Evolutionary conservation across 2,888 invertebrate species (phyloP), one percentile per base, ranked within the genome.

Genomic region (Plemyria rubiginata): DNA sequence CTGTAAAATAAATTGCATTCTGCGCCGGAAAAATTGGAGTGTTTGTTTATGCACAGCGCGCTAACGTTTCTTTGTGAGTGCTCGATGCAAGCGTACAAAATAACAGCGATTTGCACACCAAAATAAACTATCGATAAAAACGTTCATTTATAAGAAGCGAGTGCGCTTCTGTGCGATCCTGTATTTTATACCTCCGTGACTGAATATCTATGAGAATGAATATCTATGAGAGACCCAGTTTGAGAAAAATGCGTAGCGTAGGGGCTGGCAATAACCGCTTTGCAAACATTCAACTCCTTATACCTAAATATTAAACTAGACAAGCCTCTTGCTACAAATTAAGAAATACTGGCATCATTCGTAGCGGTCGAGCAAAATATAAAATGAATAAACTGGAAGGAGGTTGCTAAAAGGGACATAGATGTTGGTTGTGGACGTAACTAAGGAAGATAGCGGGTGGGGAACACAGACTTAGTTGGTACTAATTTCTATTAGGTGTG

Each of bases 361-460:
- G 77, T 75, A 73, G 75, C 69, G 73, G 73, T 69, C 70, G 70
- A 80, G 73, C 75, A 76, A 79, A 84, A 85, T 86, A 83, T 84
- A 83, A 84, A 86, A 83, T 75, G 81, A 77, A 84, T 84, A 84
- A 87, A 85, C 79, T 79, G 77, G 72, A 70, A 75, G 76, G 80
- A 75, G 75, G 80, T 77, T 77, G 78, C 79, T 85, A 80, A 83
- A 84, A 81, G 76, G 79, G 79, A 81, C 80, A 79, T 78, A 74
- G 79, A 82, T 75, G 76, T 75, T 55, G 43, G 38, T n/a, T 28
- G 16, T 40, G 50, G 50, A 54, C 49, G 53, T 52, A 62, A 16
- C 9, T 36, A 50, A 13, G 54, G 38, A 36, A 45, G 29, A 13
- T 22, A 22, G 16, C 2, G 43, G 2, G 13, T 7, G 36, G 11